A percentile compares a stretch with the other conserved stretches of the same genome.
Evolutionary conservation across 2,888 invertebrate species (phyloP).

Genomic region (Macaria liturata): DNA sequence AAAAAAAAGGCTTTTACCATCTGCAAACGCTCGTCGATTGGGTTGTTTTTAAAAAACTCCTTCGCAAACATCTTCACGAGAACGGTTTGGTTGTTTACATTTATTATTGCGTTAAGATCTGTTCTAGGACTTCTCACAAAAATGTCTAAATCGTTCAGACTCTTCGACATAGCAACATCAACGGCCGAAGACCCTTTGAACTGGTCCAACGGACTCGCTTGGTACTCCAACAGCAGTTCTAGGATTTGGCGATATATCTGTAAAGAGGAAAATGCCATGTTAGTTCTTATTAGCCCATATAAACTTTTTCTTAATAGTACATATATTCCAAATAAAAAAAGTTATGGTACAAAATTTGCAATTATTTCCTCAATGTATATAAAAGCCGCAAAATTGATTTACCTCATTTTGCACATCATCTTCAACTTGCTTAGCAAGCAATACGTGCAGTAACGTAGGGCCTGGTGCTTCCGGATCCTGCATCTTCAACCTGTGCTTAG

Average conservation of each 20-base stretch:
- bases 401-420: conserved; percentile 55
- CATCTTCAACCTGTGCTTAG: conserved; percentile 44
- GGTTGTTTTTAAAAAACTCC: conserved; percentile 52
- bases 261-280: conserved; percentile 11
- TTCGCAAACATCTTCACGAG: conserved; percentile 62
- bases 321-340: too few species aligned
- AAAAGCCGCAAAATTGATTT: not conserved
- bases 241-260: conserved; percentile 55
- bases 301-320: too few species aligned
- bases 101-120: conserved; percentile 62
- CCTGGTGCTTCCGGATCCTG: conserved; percentile 40
- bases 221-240: conserved; percentile 57
- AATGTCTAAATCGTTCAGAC: conserved; percentile 49
- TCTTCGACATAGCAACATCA: conserved; percentile 55
- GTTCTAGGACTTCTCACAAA: conserved; percentile 57
- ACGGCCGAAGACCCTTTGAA: conserved; percentile 61
- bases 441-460: conserved; percentile 63
- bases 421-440: conserved; percentile 52
- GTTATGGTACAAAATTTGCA: too few species aligned
- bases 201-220: conserved; percentile 50
- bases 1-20: conserved; percentile 41
- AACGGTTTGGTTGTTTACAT: conserved; percentile 57
- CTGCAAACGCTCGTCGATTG: conserved; percentile 48
- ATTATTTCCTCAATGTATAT: too few species aligned
- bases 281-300: too few species aligned